Evolutionary conservation across 1,140 invertebrate species (phyloP).

Genomic region (Habropoda laboriosa): DNA sequence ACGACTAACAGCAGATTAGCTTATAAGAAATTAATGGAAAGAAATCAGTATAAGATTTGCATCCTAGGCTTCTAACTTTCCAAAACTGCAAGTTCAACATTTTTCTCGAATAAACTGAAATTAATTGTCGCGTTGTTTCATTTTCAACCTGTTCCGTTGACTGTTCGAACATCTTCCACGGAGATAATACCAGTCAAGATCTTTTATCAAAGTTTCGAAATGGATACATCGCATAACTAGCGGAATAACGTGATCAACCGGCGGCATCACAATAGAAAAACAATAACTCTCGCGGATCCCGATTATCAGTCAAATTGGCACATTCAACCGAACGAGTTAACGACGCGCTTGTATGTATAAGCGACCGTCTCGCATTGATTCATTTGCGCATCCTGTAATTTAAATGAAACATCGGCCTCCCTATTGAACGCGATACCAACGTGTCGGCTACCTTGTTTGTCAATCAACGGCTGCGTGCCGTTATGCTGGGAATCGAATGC

Average conservation of each 20-base stretch:
- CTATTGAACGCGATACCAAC: constrained; percentile 48
- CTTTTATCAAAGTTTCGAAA: no score
- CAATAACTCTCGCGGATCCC: neutral
- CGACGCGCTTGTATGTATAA: constrained; percentile 50
- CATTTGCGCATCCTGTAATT: constrained; percentile 55
- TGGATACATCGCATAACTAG: neutral
- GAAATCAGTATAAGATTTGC: no score
- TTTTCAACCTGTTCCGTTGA: no score
- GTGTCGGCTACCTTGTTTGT: constrained; percentile 52
- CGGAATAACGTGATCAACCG: neutral
- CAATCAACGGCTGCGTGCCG: constrained; percentile 54
- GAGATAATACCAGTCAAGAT: no score
- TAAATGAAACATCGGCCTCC: constrained; percentile 37
- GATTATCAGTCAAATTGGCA: constrained; percentile 9
- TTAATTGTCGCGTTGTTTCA: no score
- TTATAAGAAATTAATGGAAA: no score
- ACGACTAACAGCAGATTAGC: no score
- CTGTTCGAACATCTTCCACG: no score
- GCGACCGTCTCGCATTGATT: constrained; percentile 21
- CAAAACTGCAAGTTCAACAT: no score
- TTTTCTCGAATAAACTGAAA: no score
- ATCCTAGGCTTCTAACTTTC: no score
- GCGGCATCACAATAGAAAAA: neutral
- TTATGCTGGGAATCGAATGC: constrained; percentile 56
- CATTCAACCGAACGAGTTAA: constrained; percentile 51